Evolutionary conservation across 2,797 vertebrate species (phyloP).

Genomic region (Scolopax rusticola): DNA sequence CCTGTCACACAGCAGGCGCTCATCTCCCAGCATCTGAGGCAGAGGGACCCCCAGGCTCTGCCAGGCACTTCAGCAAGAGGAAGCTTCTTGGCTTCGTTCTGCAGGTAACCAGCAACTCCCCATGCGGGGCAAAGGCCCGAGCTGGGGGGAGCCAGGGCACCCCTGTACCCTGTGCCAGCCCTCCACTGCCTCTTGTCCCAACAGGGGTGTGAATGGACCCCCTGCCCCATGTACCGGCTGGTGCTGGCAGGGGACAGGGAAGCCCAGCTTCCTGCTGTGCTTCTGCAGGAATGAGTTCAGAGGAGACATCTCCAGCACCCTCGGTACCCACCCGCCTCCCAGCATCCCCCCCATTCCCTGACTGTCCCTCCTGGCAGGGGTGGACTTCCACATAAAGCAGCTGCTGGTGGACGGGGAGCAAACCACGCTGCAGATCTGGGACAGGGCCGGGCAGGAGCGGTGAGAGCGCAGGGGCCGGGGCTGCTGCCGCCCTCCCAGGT

Average conservation of each 20-base stretch:
- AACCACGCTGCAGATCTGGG: slow-evolving; percentile 77
- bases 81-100: slow-evolving; percentile 80
- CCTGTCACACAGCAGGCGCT: neutral
- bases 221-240: slow-evolving; percentile 75
- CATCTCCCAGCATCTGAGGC: fast-evolving
- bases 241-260: slow-evolving; percentile 82
- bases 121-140: neutral
- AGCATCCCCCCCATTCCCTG: too few species aligned
- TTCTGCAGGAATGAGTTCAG: slow-evolving; percentile 80
- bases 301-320: slow-evolving; percentile 80
- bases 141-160: neutral
- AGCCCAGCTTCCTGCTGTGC: slow-evolving; percentile 83
- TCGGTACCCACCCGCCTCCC: slow-evolving; percentile 39
- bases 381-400: slow-evolving; percentile 86
- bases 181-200: neutral
- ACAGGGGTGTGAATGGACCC: neutral
- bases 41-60: neutral
- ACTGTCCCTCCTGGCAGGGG: slow-evolving; percentile 55
- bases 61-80: slow-evolving; percentile 65
- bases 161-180: neutral
- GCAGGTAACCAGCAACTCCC: slow-evolving; percentile 62
- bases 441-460: slow-evolving; percentile 63
- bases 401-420: slow-evolving; percentile 84
- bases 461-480: neutral
- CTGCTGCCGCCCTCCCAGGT: too few species aligned